Conservation (phyloP, 2,888 invertebrate species). For the Urechis unicinctus region DNA sequence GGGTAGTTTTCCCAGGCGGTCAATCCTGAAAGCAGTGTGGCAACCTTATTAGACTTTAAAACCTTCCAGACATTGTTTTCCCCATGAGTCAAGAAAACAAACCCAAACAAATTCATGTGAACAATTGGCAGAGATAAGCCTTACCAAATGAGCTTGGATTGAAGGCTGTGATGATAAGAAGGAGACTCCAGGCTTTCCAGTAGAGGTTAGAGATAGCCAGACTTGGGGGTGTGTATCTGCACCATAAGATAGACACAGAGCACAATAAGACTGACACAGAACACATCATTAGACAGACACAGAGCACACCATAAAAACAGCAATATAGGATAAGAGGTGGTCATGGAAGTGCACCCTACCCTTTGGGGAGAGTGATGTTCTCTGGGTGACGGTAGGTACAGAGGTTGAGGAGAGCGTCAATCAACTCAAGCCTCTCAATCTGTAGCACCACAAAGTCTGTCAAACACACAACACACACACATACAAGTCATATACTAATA, state of each 20-base stretch:
- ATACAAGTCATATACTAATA: background rate
- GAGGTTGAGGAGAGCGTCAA: conserved; percentile 83
- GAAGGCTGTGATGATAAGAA: conserved; percentile 83
- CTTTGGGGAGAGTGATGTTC: conserved; percentile 78
- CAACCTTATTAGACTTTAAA: conserved; percentile 1
- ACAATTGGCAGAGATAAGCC: conserved; percentile 5
- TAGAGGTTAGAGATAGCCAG: conserved; percentile 85
- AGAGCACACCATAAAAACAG: too few relatives aligned
- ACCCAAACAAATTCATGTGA: background rate
- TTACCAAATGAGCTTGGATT: conserved; percentile 83
- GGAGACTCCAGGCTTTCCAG: conserved; percentile 89
- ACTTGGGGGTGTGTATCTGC: conserved; percentile 70
- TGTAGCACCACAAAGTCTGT: conserved; percentile 42
- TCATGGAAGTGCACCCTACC: too few relatives aligned
- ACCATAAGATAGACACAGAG: too few relatives aligned
- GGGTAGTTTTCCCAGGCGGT: conserved; percentile 86
- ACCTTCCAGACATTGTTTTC: background rate
- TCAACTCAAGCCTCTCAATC: conserved; percentile 61
- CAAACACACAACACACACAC: conserved; percentile 9
- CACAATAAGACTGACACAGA: conserved; percentile 1
- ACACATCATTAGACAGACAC: too few relatives aligned
- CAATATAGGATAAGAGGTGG: too few relatives aligned
- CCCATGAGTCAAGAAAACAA: too few relatives aligned
- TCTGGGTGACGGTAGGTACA: conserved; percentile 89
- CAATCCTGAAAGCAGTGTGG: conserved; percentile 26